phyloP scores from a whole-genome alignment of 2,888 invertebrate species.

The Tipula lateralis region DNA sequence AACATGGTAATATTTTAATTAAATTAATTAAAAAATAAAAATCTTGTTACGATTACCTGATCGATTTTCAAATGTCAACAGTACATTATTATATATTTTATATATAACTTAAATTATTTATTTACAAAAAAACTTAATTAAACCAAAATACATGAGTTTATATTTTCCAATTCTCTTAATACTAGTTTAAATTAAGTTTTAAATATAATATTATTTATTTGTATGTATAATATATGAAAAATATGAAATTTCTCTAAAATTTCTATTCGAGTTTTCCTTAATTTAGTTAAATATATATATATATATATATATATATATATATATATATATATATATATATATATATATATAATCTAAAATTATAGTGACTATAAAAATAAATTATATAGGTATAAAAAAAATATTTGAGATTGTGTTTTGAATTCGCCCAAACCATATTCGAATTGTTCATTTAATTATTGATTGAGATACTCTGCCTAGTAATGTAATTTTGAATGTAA shows the following conservation, averaged over 20 bases:
- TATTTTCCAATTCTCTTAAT: background rate
- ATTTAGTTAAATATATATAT: background rate
- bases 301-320: background rate
- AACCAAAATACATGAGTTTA: background rate
- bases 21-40: background rate
- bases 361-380: background rate
- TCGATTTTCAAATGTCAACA: background rate
- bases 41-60: background rate
- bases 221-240: background rate
- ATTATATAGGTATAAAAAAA: background rate
- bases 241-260: background rate
- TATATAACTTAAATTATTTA: background rate
- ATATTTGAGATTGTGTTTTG: background rate
- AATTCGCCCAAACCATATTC: background rate
- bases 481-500: background rate
- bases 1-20: background rate
- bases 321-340: background rate
- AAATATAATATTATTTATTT: background rate
- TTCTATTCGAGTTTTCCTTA: constrained; percentile 9
- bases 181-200: background rate
- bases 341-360: background rate
- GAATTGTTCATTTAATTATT: background rate
- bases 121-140: background rate
- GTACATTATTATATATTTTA: background rate
- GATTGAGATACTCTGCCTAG: background rate